Evolutionary conservation across 2,113 vertebrate species (phyloP).

Genomic region (Malurus alboscapulatus): DNA sequence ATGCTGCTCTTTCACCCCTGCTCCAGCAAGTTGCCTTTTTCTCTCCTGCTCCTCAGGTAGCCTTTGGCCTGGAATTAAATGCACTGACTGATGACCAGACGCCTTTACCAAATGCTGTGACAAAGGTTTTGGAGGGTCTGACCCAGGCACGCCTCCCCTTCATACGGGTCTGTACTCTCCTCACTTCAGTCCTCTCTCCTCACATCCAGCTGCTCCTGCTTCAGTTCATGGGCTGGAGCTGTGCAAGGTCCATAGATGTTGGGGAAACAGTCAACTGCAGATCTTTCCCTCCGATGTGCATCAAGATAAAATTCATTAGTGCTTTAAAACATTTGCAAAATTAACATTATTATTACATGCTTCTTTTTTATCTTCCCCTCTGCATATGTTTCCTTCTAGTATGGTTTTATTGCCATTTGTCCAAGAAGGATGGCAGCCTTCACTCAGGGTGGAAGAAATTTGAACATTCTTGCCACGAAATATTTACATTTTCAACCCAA

Average conservation of each 20-base stretch:
- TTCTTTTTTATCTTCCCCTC: neutral
- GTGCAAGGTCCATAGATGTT: accelerated
- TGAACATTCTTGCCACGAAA: neutral
- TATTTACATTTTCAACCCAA: neutral
- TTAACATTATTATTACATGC: neutral
- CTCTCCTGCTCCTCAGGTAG: constrained; percentile 71
- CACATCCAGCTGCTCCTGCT: neutral
- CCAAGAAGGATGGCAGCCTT: neutral
- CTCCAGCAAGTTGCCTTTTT: neutral
- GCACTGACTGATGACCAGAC: constrained; percentile 66
- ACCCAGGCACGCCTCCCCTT: constrained; percentile 55
- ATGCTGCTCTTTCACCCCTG: neutral
- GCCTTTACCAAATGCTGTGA: constrained; percentile 78
- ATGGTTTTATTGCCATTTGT: neutral
- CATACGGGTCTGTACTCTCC: constrained; percentile 63
- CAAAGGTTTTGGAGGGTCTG: constrained; percentile 78
- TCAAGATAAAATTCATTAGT: neutral
- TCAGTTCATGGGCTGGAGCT: neutral
- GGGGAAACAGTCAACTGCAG: neutral
- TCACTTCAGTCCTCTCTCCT: neutral
- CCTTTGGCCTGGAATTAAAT: constrained; percentile 86
- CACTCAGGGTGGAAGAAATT: neutral
- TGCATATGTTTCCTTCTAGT: neutral
- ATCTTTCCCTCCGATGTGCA: neutral
- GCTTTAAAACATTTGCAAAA: neutral